Evolutionary conservation across 2,888 invertebrate genomes (phyloP).

Genomic region (Patella pellucida): DNA sequence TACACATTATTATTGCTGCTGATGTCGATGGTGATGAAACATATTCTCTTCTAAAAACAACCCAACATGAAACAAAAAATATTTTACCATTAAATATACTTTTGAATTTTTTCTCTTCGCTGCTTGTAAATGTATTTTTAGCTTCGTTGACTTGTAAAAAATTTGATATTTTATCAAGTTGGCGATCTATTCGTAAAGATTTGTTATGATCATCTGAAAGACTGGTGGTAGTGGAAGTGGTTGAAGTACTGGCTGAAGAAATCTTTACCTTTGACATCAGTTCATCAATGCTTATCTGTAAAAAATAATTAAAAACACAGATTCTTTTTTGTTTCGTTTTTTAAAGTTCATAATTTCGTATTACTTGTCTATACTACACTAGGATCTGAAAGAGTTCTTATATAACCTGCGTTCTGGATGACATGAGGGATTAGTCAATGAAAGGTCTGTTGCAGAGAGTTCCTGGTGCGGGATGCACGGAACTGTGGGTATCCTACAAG

Average conservation of each 20-base stretch:
- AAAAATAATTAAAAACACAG: neutral
- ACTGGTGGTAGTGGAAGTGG: slow-evolving; percentile 15
- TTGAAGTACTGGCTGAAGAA: slow-evolving; percentile 8
- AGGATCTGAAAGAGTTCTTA: no score
- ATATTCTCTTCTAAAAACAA: neutral
- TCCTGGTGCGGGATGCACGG: no score
- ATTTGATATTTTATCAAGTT: neutral
- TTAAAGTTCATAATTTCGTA: no score
- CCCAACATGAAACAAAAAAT: neutral
- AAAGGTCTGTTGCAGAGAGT: no score
- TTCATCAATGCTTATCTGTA: slow-evolving; percentile 45
- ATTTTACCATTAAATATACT: slow-evolving; percentile 24
- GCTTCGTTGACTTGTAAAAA: no score
- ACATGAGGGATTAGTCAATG: no score
- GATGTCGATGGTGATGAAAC: neutral
- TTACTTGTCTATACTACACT: no score
- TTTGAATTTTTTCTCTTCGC: slow-evolving; percentile 15
- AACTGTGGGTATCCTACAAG: no score
- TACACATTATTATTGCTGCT: neutral
- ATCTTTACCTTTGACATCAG: slow-evolving; percentile 27
- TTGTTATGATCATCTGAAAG: slow-evolving; percentile 20
- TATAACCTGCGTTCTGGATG: no score
- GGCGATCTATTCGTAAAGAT: neutral
- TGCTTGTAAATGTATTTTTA: no score
- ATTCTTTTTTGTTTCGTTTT: no score